Conservation (phyloP, 1,140 invertebrate genomes). For the Achatina immaculata region DNA sequence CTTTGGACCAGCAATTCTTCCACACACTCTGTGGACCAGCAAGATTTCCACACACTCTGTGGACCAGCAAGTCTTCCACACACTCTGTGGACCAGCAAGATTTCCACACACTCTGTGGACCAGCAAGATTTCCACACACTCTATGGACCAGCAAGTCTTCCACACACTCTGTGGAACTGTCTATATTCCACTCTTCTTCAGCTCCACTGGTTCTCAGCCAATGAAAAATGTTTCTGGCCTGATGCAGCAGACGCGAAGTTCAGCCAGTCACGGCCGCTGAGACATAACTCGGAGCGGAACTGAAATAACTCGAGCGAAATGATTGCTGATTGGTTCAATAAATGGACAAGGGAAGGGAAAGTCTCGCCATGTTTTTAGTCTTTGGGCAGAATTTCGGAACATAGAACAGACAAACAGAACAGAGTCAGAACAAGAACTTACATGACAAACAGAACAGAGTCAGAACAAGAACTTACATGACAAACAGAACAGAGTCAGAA, state of each 20-base stretch:
- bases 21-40: no score
- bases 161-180: no score
- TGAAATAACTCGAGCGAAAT: conserved; percentile 22
- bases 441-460: background rate
- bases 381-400: background rate
- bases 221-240: conserved; percentile 3
- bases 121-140: no score
- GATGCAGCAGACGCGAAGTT: conserved; percentile 9
- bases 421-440: background rate
- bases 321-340: conserved; percentile 32
- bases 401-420: background rate
- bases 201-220: background rate
- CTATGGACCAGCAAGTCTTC: no score
- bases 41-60: no score
- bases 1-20: no score
- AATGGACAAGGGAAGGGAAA: conserved; percentile 25
- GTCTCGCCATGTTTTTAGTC: conserved; percentile 18
- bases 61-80: no score
- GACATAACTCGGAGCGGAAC: background rate
- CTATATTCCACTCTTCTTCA: conserved; percentile 1
- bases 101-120: no score
- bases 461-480: background rate
- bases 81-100: no score
- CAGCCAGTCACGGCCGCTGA: background rate
- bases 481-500: background rate